A percentile compares a stretch with the other conserved stretches of the same genome.
phyloP scores from a whole-genome alignment of 2,888 invertebrate species.

The Poecilobothrus nobilitatus region DNA sequence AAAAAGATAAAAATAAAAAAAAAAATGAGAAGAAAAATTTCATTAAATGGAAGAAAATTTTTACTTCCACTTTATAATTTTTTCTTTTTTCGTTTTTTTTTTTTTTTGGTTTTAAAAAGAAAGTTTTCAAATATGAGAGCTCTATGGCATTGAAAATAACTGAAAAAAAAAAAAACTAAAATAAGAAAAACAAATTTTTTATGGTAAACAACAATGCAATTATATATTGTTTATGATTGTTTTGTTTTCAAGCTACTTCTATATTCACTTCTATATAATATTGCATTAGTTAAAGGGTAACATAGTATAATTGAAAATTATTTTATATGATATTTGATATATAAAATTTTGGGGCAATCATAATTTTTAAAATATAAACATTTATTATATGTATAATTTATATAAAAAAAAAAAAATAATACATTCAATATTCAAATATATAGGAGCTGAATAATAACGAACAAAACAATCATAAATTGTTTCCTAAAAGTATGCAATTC shows the following conservation, averaged over 20 bases:
- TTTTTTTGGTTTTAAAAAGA: slow-evolving; percentile 3
- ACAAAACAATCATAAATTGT: too few species aligned
- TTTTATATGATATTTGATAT: too few species aligned
- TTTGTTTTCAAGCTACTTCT: background rate
- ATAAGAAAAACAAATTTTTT: background rate
- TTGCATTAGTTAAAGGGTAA: background rate
- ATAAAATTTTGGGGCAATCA: too few species aligned
- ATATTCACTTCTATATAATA: background rate
- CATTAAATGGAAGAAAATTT: slow-evolving; percentile 5
- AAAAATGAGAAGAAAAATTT: background rate
- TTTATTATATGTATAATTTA: too few species aligned
- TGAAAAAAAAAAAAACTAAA: background rate
- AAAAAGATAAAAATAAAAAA: background rate
- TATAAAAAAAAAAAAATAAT: too few species aligned
- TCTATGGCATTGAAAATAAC: background rate
- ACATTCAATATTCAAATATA: too few species aligned
- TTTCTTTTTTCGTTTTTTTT: background rate
- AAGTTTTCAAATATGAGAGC: slow-evolving; percentile 1
- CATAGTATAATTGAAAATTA: background rate
- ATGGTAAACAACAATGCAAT: slow-evolving; percentile 6
- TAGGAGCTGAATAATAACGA: too few species aligned
- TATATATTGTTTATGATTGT: background rate
- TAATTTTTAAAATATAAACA: too few species aligned
- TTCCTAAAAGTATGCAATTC: too few species aligned
- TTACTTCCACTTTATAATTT: background rate